Base-by-base conservation (phyloP, 2,888 invertebrate genomes). In the Orthonychiurus folsomi region DNA sequence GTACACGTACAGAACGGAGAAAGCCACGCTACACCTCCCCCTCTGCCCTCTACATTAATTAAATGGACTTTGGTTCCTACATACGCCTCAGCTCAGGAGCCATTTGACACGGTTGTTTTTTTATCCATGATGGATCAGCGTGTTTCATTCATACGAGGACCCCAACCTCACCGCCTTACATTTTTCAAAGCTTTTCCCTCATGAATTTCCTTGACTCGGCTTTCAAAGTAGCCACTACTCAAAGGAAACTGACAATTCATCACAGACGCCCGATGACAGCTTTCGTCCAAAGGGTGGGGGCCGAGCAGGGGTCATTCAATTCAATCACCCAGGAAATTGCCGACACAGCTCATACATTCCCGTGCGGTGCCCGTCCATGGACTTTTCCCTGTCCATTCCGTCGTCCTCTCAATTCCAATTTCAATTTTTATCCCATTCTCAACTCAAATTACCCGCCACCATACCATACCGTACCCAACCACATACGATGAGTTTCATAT, bases 251-350 rank as follows among this genome's bases (percentile, higher is more conserved):
- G 57, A 62, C 66, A 64, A 66, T 66, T 66, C 66, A 66, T 66
- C 66, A 66, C 64, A 52, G 61, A 60, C 59, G 66, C 37, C 15
- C 37, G 37, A 58, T 66, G 66, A 66, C 66, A 66, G 64, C 56
- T 64, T 37, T 15, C 58, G 55, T 54, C 48, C 25, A 55, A 48
- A 48, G 28, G 52, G 59, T 61, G 63, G 37, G 15, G 37, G 37
- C 37, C 37, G 37, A 59, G 60, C 66, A 67, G 64, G 67, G 67
- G 67, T 67, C 67, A 67, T 65, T 67, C 67, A 64, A 65, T 67
- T 65, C 64, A 65, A 65, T 67, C 66, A 65, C 60, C 65, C 62
- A 60, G 62, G 62, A 65, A 65, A 65, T 65, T 65, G 62, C 64
- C 64, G 61, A 59, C 64, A 61, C 54, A 50, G 26, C 18, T 50